A percentile compares a stretch with the other conserved stretches of the same genome.
phyloP scores from a whole-genome alignment of 2,797 vertebrate genomes.

The Esox masquinongy region DNA sequence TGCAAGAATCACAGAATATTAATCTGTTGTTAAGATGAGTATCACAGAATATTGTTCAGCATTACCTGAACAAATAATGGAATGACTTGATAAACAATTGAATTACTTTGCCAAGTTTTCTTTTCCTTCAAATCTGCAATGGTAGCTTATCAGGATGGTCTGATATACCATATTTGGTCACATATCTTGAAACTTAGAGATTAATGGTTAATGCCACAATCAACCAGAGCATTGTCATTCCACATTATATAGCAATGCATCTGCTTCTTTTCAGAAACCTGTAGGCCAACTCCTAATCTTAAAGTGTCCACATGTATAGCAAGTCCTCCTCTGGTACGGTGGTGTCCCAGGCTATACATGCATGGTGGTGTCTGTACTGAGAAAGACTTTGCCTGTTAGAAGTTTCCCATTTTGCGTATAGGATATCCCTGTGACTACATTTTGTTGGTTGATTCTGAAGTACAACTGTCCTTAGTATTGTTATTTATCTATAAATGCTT shows the following conservation, averaged over 20 bases:
- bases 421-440: slow-evolving; percentile 18
- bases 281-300: slow-evolving; percentile 27
- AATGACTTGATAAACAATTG: slow-evolving; percentile 5
- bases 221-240: slow-evolving; percentile 28
- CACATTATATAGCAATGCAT: slow-evolving; percentile 25
- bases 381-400: slow-evolving; percentile 23
- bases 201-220: slow-evolving; percentile 20
- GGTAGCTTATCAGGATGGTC: slow-evolving; percentile 38
- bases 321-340: slow-evolving; percentile 12
- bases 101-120: slow-evolving; percentile 16
- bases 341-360: neutral
- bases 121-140: slow-evolving; percentile 16
- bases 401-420: neutral
- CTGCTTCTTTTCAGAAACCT: slow-evolving; percentile 11
- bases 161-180: slow-evolving; percentile 25
- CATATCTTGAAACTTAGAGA: slow-evolving; percentile 29
- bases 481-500: slow-evolving; percentile 26
- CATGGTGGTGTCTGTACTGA: slow-evolving; percentile 9
- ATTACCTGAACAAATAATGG: slow-evolving; percentile 30
- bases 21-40: slow-evolving; percentile 33
- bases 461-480: slow-evolving; percentile 32
- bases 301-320: slow-evolving; percentile 19
- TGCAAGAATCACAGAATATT: slow-evolving; percentile 37
- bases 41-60: slow-evolving; percentile 23
- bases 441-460: slow-evolving; percentile 32